Evolutionary conservation across 2,888 invertebrate species (phyloP), one percentile per base, ranked within the genome.

Genomic region (Pantelozetes paolii): DNA sequence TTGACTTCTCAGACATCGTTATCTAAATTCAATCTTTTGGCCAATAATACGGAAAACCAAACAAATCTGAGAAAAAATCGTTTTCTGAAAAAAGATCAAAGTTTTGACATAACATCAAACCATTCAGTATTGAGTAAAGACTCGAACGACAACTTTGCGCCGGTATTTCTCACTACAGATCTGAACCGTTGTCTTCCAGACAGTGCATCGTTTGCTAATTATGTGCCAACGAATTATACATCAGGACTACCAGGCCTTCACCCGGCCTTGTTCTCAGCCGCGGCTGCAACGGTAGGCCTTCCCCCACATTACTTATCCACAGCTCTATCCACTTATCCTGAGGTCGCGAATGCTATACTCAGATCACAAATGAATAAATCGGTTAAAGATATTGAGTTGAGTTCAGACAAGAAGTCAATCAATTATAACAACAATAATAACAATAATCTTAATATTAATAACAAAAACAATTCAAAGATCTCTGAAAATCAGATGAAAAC

Each of bases 101-200:
- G 1, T 42, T 69, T 69, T 42, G 69, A 69, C 28, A 23, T 69
- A 15, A 20, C 69, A 26, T 69, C 69, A 15, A 69, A 36, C 36
- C 11, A n/a, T 40, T 69, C 69, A 45, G 42, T 69, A 69, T 69
- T 69, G 26, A 69, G 42, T 13, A 20, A 11, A 13, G 69, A 69
- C 18, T 2, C 42, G 13, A 36, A 40, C 36, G 64, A 64, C 28
- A 69, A 45, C 11, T 69, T 69, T 30, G 59, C 42, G 67, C 62
- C 62, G 50, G 73, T 74, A 71, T 77, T 77, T 71, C 72, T 77
- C 76, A 40, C 78, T 77, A 32, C 71, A 78, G 72, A 77, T 79
- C 13, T 71, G 15, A 9, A 28, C 23, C 42, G 50, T 23, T 71
- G 42, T 48, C 26, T 75, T 76, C 42, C 69, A 20, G 69, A 69